Conservation (phyloP, 1,140 invertebrate species). For the Drosophila navojoa region DNA sequence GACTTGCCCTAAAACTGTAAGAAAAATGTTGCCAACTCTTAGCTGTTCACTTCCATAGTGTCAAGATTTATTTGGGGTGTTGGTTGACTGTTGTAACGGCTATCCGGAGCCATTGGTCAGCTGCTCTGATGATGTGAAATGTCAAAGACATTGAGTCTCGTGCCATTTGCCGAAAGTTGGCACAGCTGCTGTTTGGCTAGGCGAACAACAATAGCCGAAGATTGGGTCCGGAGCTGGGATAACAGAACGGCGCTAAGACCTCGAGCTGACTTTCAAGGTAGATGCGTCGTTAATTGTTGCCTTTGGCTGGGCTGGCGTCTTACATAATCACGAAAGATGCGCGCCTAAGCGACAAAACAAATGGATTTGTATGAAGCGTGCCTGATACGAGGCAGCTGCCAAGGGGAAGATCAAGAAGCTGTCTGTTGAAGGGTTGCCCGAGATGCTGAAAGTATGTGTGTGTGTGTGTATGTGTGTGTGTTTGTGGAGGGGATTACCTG, state of each 20-base stretch:
- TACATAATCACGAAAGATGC: constrained; percentile 65
- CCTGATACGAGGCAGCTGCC: constrained; percentile 70
- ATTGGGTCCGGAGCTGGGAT: constrained; percentile 42
- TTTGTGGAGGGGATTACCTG: constrained; percentile 50
- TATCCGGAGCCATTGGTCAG: constrained; percentile 23
- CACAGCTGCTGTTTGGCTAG: constrained; percentile 44
- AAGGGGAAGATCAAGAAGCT: constrained; percentile 22
- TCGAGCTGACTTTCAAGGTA: constrained; percentile 69
- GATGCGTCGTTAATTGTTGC: constrained; percentile 64
- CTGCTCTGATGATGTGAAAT: constrained; percentile 17
- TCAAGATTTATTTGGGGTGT: neutral
- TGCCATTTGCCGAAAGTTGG: constrained; percentile 37
- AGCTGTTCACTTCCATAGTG: no score
- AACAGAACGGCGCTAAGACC: constrained; percentile 66
- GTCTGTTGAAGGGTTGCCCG: constrained; percentile 58
- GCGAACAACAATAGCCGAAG: constrained; percentile 53
- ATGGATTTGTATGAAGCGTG: constrained; percentile 71
- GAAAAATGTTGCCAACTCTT: neutral
- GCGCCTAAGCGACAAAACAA: constrained; percentile 43
- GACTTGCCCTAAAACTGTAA: no score
- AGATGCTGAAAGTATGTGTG: neutral
- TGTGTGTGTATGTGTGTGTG: neutral
- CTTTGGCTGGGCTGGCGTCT: constrained; percentile 46
- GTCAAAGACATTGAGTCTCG: constrained; percentile 29
- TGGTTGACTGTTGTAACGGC: constrained; percentile 22